phyloP scores from a whole-genome alignment of 2,113 vertebrate genomes.

The Vireo altiloquus region DNA sequence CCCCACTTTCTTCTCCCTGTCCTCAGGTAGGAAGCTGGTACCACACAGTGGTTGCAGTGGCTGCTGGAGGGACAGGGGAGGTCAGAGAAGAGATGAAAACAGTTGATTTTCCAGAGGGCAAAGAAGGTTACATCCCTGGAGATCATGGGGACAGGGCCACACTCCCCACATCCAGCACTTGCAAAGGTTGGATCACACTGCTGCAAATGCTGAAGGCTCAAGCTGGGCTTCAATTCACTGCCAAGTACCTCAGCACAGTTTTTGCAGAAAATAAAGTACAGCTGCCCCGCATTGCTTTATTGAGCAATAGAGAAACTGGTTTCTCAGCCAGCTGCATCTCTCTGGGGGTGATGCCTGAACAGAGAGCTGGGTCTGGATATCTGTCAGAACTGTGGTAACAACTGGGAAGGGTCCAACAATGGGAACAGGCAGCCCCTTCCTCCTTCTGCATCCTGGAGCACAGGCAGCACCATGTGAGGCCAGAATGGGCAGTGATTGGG shows the following conservation, averaged over 20 bases:
- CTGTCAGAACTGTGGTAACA: background rate
- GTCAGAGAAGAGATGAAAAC: background rate
- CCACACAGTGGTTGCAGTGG: background rate
- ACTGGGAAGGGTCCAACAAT: background rate
- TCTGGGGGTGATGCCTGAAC: background rate
- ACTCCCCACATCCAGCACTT: background rate
- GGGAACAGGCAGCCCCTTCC: background rate
- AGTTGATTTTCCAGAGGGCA: background rate
- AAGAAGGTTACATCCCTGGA: background rate
- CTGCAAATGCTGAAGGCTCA: background rate
- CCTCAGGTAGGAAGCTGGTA: background rate
- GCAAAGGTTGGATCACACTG: accelerated
- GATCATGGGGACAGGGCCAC: background rate
- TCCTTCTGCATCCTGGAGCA: background rate
- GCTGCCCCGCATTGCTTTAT: background rate
- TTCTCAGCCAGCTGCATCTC: background rate
- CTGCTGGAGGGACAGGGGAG: background rate
- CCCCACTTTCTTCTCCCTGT: background rate
- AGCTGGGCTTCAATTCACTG: background rate
- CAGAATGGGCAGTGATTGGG: accelerated
- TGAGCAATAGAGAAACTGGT: background rate
- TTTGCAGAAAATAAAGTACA: background rate
- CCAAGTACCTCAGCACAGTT: background rate
- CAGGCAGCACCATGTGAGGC: background rate
- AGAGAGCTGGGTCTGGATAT: background rate